Base-by-base conservation (phyloP, 2,888 invertebrate genomes). In the Thyatira batis region DNA sequence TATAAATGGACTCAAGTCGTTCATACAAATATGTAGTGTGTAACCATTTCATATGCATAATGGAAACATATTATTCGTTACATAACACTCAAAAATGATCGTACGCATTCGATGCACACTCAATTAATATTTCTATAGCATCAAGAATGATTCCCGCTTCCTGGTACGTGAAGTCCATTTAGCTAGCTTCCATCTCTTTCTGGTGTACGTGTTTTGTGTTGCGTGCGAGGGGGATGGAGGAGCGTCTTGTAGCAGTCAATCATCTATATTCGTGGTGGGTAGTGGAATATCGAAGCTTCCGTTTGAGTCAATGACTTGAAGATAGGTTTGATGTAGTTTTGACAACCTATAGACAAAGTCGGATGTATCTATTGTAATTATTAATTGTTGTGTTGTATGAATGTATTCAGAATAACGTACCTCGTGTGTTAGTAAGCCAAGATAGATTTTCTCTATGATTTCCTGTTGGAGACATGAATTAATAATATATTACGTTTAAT, bases 221-320 rank as follows among this genome's bases (percentile, higher is more conserved):
- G 55, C 20, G 75, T 67, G 65, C 5, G 78, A 79, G 58, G 53
- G 82, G 77, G 82, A 77, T 59, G 53, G 70, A 45, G 59, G 59
- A 70, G 69, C 73, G 84, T 83, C 85, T 84, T 83, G 78, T 78
- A 80, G 84, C 79, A 86, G 83, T 83, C 88, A 89, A 89, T 90
- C 90, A 90, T 90, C 90, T 89, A 88, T 89, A 92, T 91, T 91
- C 89, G 86, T 88, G 82, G 82, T 87, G 82, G 86, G 83, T 82
- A 80, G 87, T 85, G 73, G 87, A 87, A 89, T 89, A 88, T 90
- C 87, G 88, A 85, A 76, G 78, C 88, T 91, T 92, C 91, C 91
- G 91, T 84, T 78, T 73, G 76, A 84, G 90, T 91, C 90, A 84
- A 83, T 90, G 91, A 83, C 82, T 82, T 68, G 58, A 67, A 67